Evolutionary conservation across 2,113 vertebrate genomes (phyloP), one percentile per base, ranked within the genome.

Genomic region (Echinops telfairi): DNA sequence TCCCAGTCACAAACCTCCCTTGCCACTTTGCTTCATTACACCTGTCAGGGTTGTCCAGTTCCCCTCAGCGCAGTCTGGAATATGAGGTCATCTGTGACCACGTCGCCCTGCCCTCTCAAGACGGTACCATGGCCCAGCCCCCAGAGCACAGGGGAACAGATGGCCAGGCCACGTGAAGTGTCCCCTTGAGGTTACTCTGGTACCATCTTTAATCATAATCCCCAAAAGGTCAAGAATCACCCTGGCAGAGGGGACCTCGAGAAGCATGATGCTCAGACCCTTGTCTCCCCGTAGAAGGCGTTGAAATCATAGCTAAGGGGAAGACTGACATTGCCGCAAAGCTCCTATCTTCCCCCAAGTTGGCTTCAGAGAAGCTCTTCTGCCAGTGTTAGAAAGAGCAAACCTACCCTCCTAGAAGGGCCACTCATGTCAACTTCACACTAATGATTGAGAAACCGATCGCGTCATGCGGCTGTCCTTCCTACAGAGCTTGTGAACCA

Each of bases 381-480:
- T 90, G 47, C 33, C 84, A 66, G 11, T 43, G 16, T 83, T 83
- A 93, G 70, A 89, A 90, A 91, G 82, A 88, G n/a, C 33, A 88
- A 89, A 92, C 95, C 53, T 33, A 79, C 4, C 43, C 47, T 53
- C 77, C 2, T 58, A 68, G 22, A 73, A 58, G 33, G 77, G 66
- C 73, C 2, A 0, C 25, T 71, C 31, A 77, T 58, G 84, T 82
- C 76, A 90, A 89, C 82, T 17, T 53, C 25, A 88, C 70, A 94
- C 29, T 91, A 38, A 83, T 33, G 47, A 83, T 3, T 89, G 73
- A 87, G 87, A 93, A 84, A 64, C 62, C 80, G 6, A 22, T 77
- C 90, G 88, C 92, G 40, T 90, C 76, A n/a, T 15, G 2, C 43
- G 57, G 40, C 88, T 73, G 31, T 22, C 77, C 83, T 91, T 88